phyloP scores from a whole-genome alignment of 1,140 invertebrate genomes.

The Gonioctena quinquepunctata region DNA sequence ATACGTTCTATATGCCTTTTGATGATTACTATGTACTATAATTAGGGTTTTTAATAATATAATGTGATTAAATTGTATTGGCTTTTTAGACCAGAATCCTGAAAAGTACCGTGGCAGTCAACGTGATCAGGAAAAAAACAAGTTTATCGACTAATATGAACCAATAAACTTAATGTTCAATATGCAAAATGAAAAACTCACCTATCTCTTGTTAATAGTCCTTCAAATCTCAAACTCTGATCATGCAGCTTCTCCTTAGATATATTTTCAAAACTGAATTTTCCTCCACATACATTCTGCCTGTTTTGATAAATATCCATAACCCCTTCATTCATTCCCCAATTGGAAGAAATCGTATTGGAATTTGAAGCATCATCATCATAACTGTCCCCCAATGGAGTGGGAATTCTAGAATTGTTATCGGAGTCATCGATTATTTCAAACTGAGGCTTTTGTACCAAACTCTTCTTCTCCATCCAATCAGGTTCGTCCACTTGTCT shows the following conservation, averaged over 20 bases:
- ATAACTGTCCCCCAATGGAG: conserved; percentile 48
- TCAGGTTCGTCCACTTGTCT: conserved; percentile 34
- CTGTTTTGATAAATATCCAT: not conserved
- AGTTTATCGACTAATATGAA: no score
- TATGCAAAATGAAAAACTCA: not conserved
- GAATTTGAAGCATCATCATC: conserved; percentile 50
- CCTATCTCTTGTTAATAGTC: not conserved
- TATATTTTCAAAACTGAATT: conserved; percentile 19
- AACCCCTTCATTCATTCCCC: conserved; percentile 32
- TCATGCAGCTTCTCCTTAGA: not conserved
- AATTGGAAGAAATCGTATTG: conserved; percentile 48
- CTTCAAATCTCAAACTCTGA: not conserved
- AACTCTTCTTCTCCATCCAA: conserved; percentile 34
- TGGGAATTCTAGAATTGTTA: conserved; percentile 40
- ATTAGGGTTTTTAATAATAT: no score
- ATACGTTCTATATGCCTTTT: no score
- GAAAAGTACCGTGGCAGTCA: no score
- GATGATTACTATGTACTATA: no score
- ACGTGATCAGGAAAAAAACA: no score
- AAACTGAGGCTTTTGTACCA: conserved; percentile 9
- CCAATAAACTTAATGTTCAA: not conserved
- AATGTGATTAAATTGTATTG: no score
- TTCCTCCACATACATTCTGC: not conserved
- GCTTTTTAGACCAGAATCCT: no score
- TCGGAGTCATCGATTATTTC: conserved; percentile 36